Evolutionary conservation across 64 coral and sea anemone species (phyloP).

Genomic region (Montipora efflorescens): DNA sequence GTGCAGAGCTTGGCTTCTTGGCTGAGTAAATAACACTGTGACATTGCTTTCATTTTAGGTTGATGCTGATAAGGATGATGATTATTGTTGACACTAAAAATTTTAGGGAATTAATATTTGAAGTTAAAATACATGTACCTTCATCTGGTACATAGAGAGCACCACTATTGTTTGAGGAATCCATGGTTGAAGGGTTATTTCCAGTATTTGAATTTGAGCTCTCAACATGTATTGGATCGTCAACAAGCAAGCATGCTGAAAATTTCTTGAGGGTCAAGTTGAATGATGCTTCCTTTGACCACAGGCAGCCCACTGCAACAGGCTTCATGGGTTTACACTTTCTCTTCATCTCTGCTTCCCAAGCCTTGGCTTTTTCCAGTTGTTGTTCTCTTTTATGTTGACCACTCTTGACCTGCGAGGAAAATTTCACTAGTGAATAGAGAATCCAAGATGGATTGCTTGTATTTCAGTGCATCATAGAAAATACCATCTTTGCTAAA

Average conservation of each 20-base stretch:
- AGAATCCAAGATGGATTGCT: background rate
- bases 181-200: slow-evolving; percentile 32
- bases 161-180: background rate
- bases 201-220: background rate
- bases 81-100: too few relatives aligned
- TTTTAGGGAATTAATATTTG: background rate
- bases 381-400: slow-evolving; percentile 65
- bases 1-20: too few relatives aligned
- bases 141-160: slow-evolving; percentile 93
- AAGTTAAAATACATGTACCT: slow-evolving; percentile 47
- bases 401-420: background rate
- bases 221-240: slow-evolving; percentile 36
- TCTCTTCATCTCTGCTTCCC: slow-evolving; percentile 93
- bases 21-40: too few relatives aligned
- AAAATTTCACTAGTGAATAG: background rate
- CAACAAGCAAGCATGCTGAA: slow-evolving; percentile 78
- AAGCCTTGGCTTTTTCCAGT: slow-evolving; percentile 89
- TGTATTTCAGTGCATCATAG: background rate
- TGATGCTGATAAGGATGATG: too few relatives aligned
- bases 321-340: slow-evolving; percentile 94
- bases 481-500: too few relatives aligned
- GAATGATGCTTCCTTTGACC: slow-evolving; percentile 56
- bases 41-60: too few relatives aligned
- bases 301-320: slow-evolving; percentile 84
- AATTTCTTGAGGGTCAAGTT: slow-evolving; percentile 75